These are phyloP conservation scores for Dicerorhinus sumatrensis DNA, from an alignment of 2,113 vertebrate genomes.

Conservation along the genomic window DNA sequence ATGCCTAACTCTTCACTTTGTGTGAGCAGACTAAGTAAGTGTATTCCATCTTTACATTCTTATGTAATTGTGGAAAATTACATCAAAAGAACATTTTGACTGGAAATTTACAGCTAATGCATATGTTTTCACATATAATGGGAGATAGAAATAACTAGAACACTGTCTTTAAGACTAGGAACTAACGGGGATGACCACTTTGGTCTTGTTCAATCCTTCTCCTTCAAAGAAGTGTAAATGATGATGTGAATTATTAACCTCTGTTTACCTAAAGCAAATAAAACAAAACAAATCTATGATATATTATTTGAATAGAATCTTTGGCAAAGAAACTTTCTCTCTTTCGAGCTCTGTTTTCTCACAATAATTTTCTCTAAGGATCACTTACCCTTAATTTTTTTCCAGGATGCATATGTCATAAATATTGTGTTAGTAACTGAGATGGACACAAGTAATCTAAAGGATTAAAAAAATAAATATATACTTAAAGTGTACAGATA, in stretches of 20 bases:
- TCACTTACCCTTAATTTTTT: neutral
- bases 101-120: neutral
- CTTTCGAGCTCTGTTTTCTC: neutral
- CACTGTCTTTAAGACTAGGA: neutral
- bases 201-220: neutral
- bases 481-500: too few species aligned
- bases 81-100: neutral
- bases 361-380: neutral
- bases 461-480: too few species aligned
- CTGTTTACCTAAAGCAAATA: neutral
- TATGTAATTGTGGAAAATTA: neutral
- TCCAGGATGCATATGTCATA: neutral
- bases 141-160: neutral
- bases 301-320: neutral
- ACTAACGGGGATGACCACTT: neutral
- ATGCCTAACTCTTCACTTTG: neutral
- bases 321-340: neutral
- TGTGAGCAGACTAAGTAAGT: neutral
- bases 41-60: neutral
- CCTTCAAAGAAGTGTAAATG: neutral
- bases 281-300: neutral
- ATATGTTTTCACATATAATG: neutral
- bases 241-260: neutral
- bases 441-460: neutral
- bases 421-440: neutral